These are phyloP conservation scores for Penaeus indicus DNA, from an alignment of 1,140 invertebrate species.

Conservation along the genomic window DNA sequence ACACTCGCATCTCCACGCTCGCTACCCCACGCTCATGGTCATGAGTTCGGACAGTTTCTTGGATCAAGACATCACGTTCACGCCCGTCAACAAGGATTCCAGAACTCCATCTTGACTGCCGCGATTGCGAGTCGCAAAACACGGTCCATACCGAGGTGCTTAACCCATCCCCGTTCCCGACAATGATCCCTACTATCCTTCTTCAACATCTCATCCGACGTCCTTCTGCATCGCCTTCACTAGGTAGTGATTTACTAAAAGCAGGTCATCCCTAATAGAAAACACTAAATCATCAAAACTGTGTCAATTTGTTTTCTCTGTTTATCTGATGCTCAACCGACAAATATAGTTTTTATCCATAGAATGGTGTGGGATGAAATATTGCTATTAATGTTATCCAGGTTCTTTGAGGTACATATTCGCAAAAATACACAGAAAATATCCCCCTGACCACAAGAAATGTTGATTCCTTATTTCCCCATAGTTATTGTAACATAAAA, in stretches of 20 bases:
- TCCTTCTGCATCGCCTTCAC: conserved; percentile 92
- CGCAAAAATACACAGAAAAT: too few relatives aligned
- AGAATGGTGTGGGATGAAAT: too few relatives aligned
- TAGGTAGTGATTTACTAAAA: conserved; percentile 79
- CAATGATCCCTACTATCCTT: conserved; percentile 88
- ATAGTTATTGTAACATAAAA: too few relatives aligned
- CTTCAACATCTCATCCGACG: conserved; percentile 83
- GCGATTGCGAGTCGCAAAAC: conserved; percentile 84
- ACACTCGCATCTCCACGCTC: conserved; percentile 85
- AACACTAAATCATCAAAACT: too few relatives aligned
- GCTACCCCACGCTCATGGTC: conserved; percentile 91
- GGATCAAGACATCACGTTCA: conserved; percentile 93
- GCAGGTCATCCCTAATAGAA: too few relatives aligned
- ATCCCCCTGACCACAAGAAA: too few relatives aligned
- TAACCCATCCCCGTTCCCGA: conserved; percentile 87
- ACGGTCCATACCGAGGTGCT: conserved; percentile 91
- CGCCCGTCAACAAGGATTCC: conserved; percentile 67
- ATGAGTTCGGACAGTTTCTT: conserved; percentile 93
- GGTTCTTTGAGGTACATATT: too few relatives aligned
- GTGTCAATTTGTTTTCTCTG: too few relatives aligned
- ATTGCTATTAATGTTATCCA: too few relatives aligned
- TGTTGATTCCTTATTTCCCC: too few relatives aligned
- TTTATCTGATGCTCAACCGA: too few relatives aligned
- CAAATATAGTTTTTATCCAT: too few relatives aligned
- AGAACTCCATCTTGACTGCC: conserved; percentile 80